These are phyloP conservation scores for Eristalis tenax DNA, from an alignment of 2,888 invertebrate genomes.

Conservation along the genomic window DNA sequence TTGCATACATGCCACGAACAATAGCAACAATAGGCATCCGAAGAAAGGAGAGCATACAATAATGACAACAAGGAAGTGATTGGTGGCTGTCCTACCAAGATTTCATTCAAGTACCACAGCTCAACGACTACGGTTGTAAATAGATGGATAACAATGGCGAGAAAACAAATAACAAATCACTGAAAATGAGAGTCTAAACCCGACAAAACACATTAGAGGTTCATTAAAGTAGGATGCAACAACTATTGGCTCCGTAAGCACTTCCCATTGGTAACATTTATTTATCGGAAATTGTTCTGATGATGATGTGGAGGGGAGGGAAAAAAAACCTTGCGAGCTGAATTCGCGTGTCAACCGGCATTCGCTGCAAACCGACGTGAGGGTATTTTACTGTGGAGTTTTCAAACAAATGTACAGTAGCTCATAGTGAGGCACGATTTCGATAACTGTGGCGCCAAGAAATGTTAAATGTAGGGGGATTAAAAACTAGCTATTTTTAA, in stretches of 20 bases:
- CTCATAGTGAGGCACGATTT: too few relatives aligned
- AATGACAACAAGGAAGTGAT: not conserved
- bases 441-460: too few relatives aligned
- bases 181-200: not conserved
- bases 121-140: not conserved
- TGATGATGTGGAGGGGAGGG: not conserved
- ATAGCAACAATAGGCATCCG: conserved; percentile 1
- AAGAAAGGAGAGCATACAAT: not conserved
- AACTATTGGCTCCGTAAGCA: not conserved
- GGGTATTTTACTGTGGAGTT: too few relatives aligned
- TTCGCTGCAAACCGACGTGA: too few relatives aligned
- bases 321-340: too few relatives aligned
- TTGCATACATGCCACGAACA: conserved; percentile 8
- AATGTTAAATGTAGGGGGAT: too few relatives aligned
- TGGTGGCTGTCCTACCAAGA: not conserved
- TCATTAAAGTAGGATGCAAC: not conserved
- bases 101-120: not conserved
- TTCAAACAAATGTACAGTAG: too few relatives aligned
- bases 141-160: not conserved
- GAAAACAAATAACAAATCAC: not conserved
- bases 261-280: not conserved
- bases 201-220: not conserved
- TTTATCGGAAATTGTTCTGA: not conserved
- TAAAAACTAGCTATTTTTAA: too few relatives aligned
- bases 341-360: too few relatives aligned